phyloP scores from a whole-genome alignment of 2,113 vertebrate genomes.

The Gopherus flavomarginatus region DNA sequence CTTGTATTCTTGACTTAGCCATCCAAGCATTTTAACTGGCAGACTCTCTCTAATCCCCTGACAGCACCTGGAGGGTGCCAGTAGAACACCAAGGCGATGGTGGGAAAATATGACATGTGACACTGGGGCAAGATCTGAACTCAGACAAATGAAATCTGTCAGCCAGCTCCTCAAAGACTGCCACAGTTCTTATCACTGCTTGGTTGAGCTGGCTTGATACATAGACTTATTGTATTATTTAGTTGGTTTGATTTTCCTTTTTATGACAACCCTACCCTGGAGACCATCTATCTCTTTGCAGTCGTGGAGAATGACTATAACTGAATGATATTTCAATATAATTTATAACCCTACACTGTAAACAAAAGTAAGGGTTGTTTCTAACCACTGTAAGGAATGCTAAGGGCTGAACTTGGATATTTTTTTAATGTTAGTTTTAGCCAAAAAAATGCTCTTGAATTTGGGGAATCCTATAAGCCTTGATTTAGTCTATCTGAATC shows the following conservation, averaged over 20 bases:
- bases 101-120: constrained; percentile 74
- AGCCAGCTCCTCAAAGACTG: constrained; percentile 80
- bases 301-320: constrained; percentile 70
- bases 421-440: neutral
- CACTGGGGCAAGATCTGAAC: constrained; percentile 77
- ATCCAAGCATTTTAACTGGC: constrained; percentile 59
- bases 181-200: constrained; percentile 79
- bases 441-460: neutral
- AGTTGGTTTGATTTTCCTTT: constrained; percentile 83
- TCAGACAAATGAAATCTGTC: constrained; percentile 86
- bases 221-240: constrained; percentile 84
- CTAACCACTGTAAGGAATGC: constrained; percentile 62
- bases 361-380: constrained; percentile 73
- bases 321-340: constrained; percentile 79
- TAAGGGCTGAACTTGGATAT: constrained; percentile 35
- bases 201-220: constrained; percentile 79
- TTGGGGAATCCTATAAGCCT: neutral
- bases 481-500: neutral
- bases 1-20: constrained; percentile 56
- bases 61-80: constrained; percentile 71
- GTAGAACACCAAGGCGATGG: constrained; percentile 64
- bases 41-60: constrained; percentile 66
- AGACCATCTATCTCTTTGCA: constrained; percentile 85
- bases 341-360: constrained; percentile 72
- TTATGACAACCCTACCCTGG: constrained; percentile 84